These are phyloP conservation scores for Drosophila mulleri DNA, from an alignment of 2,888 invertebrate species.

Conservation along the genomic window DNA sequence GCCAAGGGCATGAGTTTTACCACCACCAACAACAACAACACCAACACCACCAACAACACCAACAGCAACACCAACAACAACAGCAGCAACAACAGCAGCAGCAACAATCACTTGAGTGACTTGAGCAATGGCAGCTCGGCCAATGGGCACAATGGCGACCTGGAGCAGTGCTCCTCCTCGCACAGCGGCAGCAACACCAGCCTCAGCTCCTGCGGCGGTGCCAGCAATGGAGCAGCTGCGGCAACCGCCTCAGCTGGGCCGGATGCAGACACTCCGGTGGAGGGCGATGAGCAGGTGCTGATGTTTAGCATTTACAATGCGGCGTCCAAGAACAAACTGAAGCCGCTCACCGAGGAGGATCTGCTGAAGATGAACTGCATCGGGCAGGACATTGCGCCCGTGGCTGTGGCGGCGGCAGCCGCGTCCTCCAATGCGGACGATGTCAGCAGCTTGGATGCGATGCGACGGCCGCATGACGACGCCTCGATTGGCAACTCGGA, in stretches of 20 bases:
- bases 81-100: slow-evolving; percentile 16
- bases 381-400: slow-evolving; percentile 76
- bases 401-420: slow-evolving; percentile 26
- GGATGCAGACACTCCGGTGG: not conserved
- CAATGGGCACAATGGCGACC: slow-evolving; percentile 57
- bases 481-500: slow-evolving; percentile 97
- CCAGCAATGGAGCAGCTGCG: slow-evolving; percentile 30
- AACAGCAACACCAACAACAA: slow-evolving; percentile 26
- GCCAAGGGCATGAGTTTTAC: slow-evolving; percentile 83
- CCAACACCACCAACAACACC: not conserved
- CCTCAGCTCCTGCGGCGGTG: slow-evolving; percentile 58
- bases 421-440: slow-evolving; percentile 76
- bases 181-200: slow-evolving; percentile 74
- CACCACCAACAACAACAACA: slow-evolving; percentile 43
- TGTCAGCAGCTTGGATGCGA: slow-evolving; percentile 76
- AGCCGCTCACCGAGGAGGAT: slow-evolving; percentile 89
- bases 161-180: slow-evolving; percentile 64
- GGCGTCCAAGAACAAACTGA: slow-evolving; percentile 88
- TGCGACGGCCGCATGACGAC: slow-evolving; percentile 90
- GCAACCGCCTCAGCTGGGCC: not conserved
- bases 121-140: slow-evolving; percentile 19
- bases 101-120: not conserved
- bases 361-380: slow-evolving; percentile 86
- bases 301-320: slow-evolving; percentile 89
- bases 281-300: slow-evolving; percentile 87